Conservation (phyloP, 1,140 invertebrate genomes). For the Calliphora vicina region DNA sequence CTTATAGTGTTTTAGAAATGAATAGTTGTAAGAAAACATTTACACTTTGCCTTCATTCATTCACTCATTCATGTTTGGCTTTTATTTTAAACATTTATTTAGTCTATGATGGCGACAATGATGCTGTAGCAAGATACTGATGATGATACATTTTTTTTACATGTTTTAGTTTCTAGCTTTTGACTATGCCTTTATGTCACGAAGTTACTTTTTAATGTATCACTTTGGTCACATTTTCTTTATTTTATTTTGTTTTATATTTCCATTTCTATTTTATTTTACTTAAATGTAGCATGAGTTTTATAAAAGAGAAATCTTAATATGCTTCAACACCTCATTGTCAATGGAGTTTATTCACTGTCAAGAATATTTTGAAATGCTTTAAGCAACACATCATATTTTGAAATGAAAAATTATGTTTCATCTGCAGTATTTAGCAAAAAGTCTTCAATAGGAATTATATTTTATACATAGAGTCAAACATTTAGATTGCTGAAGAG, state of each 20-base stretch:
- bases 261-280: background rate
- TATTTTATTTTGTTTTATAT: background rate
- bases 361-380: no score
- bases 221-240: slow-evolving; percentile 15
- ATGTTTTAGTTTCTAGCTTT: background rate
- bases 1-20: background rate
- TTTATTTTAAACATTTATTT: background rate
- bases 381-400: no score
- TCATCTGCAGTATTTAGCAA: no score
- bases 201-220: slow-evolving; percentile 27
- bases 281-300: background rate
- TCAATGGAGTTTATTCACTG: background rate
- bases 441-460: no score
- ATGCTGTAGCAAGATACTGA: no score
- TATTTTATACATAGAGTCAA: no score
- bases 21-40: slow-evolving; percentile 5
- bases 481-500: no score
- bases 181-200: slow-evolving; percentile 19
- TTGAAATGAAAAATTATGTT: no score
- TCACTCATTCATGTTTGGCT: background rate
- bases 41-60: slow-evolving; percentile 4
- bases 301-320: background rate
- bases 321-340: slow-evolving; percentile 18
- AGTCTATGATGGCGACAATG: background rate
- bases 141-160: no score